Percentiles rank a stretch among this genome's conserved stretches.
Conservation (phyloP, 2,888 invertebrate species). For the Temnothorax ravouxi region DNA sequence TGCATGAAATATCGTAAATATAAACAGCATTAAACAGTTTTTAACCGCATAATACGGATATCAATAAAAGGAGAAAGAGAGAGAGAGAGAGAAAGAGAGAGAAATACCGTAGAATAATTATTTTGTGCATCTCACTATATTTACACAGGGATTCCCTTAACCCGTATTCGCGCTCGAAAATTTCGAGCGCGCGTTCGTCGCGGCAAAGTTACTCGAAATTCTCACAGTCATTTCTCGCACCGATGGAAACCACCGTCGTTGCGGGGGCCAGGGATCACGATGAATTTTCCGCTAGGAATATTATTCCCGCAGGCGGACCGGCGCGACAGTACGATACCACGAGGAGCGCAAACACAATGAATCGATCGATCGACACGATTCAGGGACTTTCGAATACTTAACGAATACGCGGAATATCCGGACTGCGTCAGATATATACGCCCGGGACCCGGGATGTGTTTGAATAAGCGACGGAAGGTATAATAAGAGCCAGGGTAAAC, state of each 20-base stretch:
- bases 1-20: not conserved
- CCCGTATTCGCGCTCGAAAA: not conserved
- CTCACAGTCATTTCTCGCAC: constrained; percentile 55
- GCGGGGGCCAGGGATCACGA: constrained; percentile 1
- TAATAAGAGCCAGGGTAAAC: not conserved
- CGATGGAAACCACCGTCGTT: constrained; percentile 44
- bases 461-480: not conserved
- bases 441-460: not conserved
- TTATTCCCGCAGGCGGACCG: constrained; percentile 38
- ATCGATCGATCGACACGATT: constrained; percentile 21
- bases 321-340: constrained; percentile 4
- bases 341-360: constrained; percentile 37
- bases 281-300: constrained; percentile 56
- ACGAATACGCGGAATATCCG: not conserved
- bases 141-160: not conserved
- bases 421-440: not conserved
- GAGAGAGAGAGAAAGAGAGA: not conserved
- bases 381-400: constrained; percentile 7
- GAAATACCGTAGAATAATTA: not conserved
- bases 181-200: constrained; percentile 16
- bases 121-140: not conserved
- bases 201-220: constrained; percentile 46
- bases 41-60: not conserved
- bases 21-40: not conserved
- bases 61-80: not conserved